Base-by-base conservation (phyloP, 30 jellyfish, hydroid and myxozoan species). In the Hydractinia symbiolongicarpus region DNA sequence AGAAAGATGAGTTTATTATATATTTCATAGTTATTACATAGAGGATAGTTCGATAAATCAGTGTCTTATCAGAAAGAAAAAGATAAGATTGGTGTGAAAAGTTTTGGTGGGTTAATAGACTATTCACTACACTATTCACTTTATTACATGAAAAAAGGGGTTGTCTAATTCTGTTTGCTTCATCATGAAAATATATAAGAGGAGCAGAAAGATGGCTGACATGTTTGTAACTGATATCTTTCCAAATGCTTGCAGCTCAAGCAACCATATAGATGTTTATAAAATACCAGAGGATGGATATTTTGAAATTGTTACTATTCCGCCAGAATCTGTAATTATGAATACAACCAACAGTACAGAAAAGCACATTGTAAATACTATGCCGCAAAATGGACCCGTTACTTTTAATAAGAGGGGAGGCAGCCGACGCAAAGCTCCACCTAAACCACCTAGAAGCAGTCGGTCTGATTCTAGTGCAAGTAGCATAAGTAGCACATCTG, bases 351-450 rank as follows among this genome's bases (percentile, higher is more conserved):
- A 4, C 74, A 7, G 19, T 7, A 64, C 40, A n/a, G 74, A 64
- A 64, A 64, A 64, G 19, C 19, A 64, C 40, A 6, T n/a, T n/a
- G 16, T 13, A 13, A 51, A 6, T 51, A 64, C 74, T 6, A 64
- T 64, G 74, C 52, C 19, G 17, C 84, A 55, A 54, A 55, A 76
- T 19, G 84, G 73, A 14, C 73, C 84, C 8, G 76, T 53, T 50
- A 55, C 49, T 15, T 8, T 79, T 53, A 79, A 79, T 57, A 50
- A 64, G 4, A 51, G 67, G 30, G 68, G 87, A 20, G n/a, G 72
- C 67, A 64, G 66, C 20, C 64, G 67, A 60, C 87, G 87, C 51
- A 79, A 44, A 16, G 80, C 87, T 14, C 87, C 87, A 53, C 87
- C 87, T 5, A 79, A 79, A 62, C 87, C 87, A 8, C 87, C 87